Evolutionary conservation across 2,888 invertebrate genomes (phyloP), one percentile per base, ranked within the genome.

Genomic region (Plutella xylostella): DNA sequence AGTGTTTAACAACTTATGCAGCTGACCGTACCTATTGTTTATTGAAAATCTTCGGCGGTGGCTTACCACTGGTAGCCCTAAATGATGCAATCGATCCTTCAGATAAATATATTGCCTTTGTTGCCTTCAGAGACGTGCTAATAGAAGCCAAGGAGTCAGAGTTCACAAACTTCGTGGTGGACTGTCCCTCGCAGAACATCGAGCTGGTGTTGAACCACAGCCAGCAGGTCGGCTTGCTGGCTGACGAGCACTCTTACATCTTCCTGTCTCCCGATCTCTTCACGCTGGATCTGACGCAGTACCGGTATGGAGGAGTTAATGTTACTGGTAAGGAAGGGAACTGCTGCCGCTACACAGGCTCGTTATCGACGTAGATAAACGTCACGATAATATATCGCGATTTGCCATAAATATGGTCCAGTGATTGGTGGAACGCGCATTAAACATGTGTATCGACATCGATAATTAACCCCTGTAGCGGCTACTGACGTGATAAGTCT

Each of bases 221-320:
- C 0, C 92, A 93, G 70, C 93, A 95, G 85, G 90, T 96, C 42
- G 95, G 94, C 0, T 73, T 96, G 56, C 88, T 96, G 85, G 90
- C 92, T 0, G 91, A 92, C 43, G 86, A 89, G 43, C 89, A 93
- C 60, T 89, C 89, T 48, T 92, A 92, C 56, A 87, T 96, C 45
- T 87, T 96, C 45, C 88, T 92, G 0, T 90, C 91, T 20, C 79
- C 95, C 68, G 94, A 95, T 68, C 75, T 95, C 45, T 92, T 93
- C 53, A 91, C 92, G 0, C 64, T 95, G 39, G 90, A 96, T 62
- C 71, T 94, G 62, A 88, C 88, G 38, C 87, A 91, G 5, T 94
- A 90, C 63, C 88, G 90, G 63, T 90, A 90, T 59, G 90, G 92
- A 0, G 94, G 93, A 7, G 90, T 92, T 1, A 95, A 95, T 67